These are phyloP conservation scores for Coreoperca whiteheadi DNA, from an alignment of 2,113 vertebrate species.

Conservation along the genomic window DNA sequence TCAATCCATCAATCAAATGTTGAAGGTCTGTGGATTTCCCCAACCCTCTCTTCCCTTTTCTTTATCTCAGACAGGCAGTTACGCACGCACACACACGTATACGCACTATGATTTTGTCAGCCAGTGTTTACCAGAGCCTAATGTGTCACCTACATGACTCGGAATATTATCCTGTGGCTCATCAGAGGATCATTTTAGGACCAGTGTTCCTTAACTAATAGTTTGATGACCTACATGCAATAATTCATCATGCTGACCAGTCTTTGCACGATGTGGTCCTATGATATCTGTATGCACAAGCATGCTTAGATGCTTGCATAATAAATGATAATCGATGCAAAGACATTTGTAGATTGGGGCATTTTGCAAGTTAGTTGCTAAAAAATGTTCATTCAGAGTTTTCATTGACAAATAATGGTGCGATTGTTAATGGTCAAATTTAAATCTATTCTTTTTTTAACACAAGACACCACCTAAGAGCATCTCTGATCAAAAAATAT, in stretches of 20 bases:
- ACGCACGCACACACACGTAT: background rate
- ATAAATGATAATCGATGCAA: background rate
- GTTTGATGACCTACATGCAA: background rate
- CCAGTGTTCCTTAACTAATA: background rate
- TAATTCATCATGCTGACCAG: background rate
- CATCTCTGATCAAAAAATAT: background rate
- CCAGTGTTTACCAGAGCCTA: background rate
- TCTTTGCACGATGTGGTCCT: background rate
- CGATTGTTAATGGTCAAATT: background rate
- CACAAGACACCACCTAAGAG: background rate
- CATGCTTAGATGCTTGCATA: background rate
- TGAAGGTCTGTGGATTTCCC: conserved; percentile 1
- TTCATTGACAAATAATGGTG: background rate
- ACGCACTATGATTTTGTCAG: conserved; percentile 7
- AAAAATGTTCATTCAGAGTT: background rate
- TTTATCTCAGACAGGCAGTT: conserved; percentile 2
- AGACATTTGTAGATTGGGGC: background rate
- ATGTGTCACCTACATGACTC: background rate
- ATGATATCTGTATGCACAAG: background rate
- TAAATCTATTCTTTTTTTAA: background rate
- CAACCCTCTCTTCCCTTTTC: background rate
- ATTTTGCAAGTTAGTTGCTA: background rate
- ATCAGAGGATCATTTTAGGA: conserved; percentile 4
- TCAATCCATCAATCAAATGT: conserved; percentile 33
- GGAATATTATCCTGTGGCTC: background rate